Evolutionary conservation across 2,888 invertebrate genomes (phyloP), one percentile per base, ranked within the genome.

Genomic region (Torymus auratus): DNA sequence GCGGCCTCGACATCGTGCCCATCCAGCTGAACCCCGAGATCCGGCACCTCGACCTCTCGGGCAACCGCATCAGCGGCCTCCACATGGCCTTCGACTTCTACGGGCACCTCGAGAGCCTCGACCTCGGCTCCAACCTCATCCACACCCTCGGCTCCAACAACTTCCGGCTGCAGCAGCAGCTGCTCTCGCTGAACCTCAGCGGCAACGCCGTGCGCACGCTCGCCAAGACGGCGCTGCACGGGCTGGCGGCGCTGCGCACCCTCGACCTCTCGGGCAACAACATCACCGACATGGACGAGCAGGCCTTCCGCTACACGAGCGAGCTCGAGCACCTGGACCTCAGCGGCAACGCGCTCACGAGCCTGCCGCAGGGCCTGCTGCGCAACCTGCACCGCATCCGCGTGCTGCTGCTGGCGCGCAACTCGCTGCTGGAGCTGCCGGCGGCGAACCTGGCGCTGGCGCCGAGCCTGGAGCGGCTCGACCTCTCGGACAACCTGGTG

Each of bases 21-120:
- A 96, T 97, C 86, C 96, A 96, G 89, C 93, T 97, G 85, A 97
- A 97, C 91, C 98, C 98, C 60, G 96, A 96, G 89, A 94, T 96
- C 70, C 94, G 94, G 73, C 94, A 95, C 91, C 95, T 98, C 88
- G 95, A 96, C 89, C 94, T 98, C 79, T 95, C 95, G n/a, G 93
- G 94, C 89, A 98, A 98, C 91, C 94, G 94, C 85, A 96, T 98
- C 88, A 93, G 94, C 88, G 94, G 94, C 87, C 93, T 98, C 10
- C 94, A 95, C 84, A 95, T 95, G 89, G 94, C 96, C 20, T 94
- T 97, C 88, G 93, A 93, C 70, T 95, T 97, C 91, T 97, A 97
- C 91, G 94, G 94, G 84, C 94, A 95, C 87, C 93, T 98, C 58
- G 94, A 95, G 87, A 93, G 94, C 72, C 93, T 98, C 84, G 96